These are phyloP conservation scores for Smittia aterrima DNA, from an alignment of 2,888 invertebrate genomes.

Conservation along the genomic window DNA sequence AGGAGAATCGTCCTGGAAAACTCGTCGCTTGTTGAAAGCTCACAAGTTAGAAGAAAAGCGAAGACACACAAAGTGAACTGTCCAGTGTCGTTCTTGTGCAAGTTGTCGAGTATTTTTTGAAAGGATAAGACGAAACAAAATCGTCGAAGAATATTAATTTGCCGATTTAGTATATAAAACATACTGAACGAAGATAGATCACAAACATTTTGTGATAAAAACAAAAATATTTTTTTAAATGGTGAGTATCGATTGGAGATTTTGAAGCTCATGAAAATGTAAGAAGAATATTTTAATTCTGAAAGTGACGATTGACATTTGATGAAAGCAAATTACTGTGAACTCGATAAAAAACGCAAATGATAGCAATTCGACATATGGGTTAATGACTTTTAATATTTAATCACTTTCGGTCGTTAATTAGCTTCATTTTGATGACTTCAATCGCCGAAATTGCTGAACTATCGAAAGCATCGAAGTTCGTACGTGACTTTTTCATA, in stretches of 20 bases:
- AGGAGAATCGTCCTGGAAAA: neutral
- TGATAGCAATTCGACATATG: neutral
- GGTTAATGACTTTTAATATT: neutral
- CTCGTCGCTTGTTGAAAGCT: neutral
- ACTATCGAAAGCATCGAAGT: no score
- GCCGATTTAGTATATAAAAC: neutral
- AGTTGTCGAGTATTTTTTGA: neutral
- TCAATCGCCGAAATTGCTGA: no score
- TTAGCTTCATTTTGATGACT: no score
- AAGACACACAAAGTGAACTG: neutral
- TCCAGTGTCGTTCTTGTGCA: neutral
- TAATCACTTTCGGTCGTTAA: no score
- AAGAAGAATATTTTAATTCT: no score
- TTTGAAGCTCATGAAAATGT: no score
- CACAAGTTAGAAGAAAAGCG: neutral
- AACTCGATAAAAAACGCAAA: no score
- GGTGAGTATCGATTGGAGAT: neutral
- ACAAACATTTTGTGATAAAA: neutral
- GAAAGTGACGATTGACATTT: no score
- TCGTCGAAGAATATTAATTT: neutral
- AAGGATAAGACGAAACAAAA: neutral
- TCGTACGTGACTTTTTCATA: neutral
- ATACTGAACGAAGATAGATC: neutral
- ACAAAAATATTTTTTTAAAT: neutral
- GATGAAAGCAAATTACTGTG: no score